Evolutionary conservation across 2,113 vertebrate species (phyloP), one percentile per base, ranked within the genome.

Genomic region (Catharus minimus): DNA sequence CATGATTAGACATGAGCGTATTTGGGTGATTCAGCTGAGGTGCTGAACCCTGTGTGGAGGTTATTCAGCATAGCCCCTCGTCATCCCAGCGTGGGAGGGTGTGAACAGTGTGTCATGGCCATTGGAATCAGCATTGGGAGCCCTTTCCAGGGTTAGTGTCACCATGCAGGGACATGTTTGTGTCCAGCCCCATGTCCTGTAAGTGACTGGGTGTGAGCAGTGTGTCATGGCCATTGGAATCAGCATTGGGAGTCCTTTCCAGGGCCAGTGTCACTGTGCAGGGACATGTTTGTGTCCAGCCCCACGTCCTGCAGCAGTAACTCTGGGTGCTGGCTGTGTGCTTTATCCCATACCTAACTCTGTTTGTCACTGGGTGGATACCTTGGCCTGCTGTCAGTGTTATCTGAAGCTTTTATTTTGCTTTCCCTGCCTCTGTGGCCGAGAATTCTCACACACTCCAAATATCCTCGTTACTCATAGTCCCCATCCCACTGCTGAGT

Each of bases 401-500:
- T 84, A 92, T 81, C 80, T 61, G 74, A 86, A 87, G 36, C 86
- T 58, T 89, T 94, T 82, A 26, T 82, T 94, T 95, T 84, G n/a
- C 86, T 71, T 88, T 43, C 80, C 36, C 53, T 0, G 1, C 80
- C 81, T 83, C 72, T 19, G 0, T 0, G 2, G 44, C 88, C 10
- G 38, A 76, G 86, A 72, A 76, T 69, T 92, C 88, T 86, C 83
- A 36, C 47, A 28, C 46, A 18, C 81, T 84, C 58, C 88, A 76
- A 91, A 66, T 27, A 41, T 44, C 58, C 82, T 47, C 36, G 6
- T 81, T 94, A 55, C 81, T 93, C 66, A 36, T 7, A 26, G 68
- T 5, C 7, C 56, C 5, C 19, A 65, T 74, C 69, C 27, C 71
- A 5, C 60, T 78, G 57, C 88, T 44, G 2, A 20, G 56, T 1